phyloP scores from a whole-genome alignment of 64 coral and sea anemone genomes.

The Montipora cactus region DNA sequence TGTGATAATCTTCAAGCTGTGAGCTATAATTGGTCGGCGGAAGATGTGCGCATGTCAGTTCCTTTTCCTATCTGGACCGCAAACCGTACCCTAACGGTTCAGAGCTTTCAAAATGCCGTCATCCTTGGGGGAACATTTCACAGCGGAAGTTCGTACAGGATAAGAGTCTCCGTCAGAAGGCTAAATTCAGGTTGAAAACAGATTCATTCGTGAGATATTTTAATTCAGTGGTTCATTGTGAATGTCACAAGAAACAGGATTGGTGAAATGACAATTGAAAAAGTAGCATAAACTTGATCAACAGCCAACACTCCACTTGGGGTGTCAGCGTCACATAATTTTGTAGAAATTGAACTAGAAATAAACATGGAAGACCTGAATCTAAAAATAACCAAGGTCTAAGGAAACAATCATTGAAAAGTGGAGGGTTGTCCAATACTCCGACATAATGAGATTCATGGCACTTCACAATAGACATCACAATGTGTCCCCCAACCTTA shows the following conservation, averaged over 20 bases:
- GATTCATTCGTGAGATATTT: background rate
- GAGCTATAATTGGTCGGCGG: conserved; percentile 1
- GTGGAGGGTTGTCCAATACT: too few species aligned
- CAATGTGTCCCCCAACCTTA: too few species aligned
- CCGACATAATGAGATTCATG: too few species aligned
- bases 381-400: too few species aligned
- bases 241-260: background rate
- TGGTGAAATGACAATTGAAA: background rate
- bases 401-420: too few species aligned
- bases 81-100: background rate
- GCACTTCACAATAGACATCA: too few species aligned
- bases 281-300: too few species aligned
- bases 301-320: too few species aligned
- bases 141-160: background rate
- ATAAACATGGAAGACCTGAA: too few species aligned
- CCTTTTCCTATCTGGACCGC: background rate
- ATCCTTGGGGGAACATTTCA: conserved; percentile 18
- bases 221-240: background rate
- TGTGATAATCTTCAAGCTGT: background rate
- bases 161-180: background rate
- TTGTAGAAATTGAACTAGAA: too few species aligned
- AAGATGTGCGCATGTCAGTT: background rate
- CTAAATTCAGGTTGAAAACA: background rate
- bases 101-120: background rate
- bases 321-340: too few species aligned